These are phyloP conservation scores for Montipora efflorescens DNA, from an alignment of 64 coral and sea anemone genomes.

Conservation along the genomic window DNA sequence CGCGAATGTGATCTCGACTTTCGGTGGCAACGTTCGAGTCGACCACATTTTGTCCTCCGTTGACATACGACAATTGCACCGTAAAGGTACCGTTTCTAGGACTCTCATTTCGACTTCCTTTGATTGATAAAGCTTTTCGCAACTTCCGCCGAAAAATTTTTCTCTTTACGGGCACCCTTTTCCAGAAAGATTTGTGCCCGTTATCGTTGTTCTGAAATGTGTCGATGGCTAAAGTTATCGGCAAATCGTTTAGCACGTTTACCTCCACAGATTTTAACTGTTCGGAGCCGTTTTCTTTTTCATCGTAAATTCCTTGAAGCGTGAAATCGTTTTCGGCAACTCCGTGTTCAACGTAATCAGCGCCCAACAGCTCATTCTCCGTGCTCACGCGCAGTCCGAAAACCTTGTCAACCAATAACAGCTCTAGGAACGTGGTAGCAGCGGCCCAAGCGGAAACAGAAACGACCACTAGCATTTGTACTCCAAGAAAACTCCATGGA, in stretches of 20 bases:
- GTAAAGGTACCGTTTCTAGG: background rate
- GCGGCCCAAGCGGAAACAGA: constrained; percentile 64
- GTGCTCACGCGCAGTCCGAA: constrained; percentile 67
- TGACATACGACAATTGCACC: background rate
- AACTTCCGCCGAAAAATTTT: background rate
- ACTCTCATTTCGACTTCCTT: background rate
- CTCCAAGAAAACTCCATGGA: constrained; percentile 63
- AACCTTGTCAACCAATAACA: constrained; percentile 68
- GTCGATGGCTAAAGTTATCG: background rate
- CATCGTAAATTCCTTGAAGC: background rate
- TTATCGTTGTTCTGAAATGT: background rate
- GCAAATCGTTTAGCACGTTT: background rate
- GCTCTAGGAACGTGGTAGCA: constrained; percentile 47
- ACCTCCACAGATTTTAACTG: background rate
- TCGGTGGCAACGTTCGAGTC: background rate
- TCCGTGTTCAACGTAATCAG: constrained; percentile 77
- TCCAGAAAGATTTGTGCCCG: background rate
- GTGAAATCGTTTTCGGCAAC: background rate
- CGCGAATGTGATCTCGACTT: background rate
- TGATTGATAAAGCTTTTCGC: background rate
- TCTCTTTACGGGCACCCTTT: background rate
- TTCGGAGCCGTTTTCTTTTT: background rate
- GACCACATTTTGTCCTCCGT: background rate
- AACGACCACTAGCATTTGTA: constrained; percentile 35
- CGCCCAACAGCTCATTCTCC: constrained; percentile 67